These are phyloP conservation scores for Lepidurus arcticus DNA, from an alignment of 1,140 invertebrate genomes.

Conservation along the genomic window DNA sequence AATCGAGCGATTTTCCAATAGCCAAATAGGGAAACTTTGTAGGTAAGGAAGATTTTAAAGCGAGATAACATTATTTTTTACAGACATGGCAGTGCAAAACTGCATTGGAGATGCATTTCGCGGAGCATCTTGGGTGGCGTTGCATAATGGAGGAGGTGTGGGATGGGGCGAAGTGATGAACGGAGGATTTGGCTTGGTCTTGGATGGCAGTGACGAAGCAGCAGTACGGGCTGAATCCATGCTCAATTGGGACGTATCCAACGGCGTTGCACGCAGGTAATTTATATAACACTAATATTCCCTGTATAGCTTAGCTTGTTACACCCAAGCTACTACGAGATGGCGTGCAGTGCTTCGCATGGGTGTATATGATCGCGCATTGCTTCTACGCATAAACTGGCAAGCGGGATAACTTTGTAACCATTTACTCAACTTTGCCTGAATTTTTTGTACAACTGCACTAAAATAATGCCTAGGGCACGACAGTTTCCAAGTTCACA, in stretches of 20 bases:
- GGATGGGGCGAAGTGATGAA: constrained; percentile 68
- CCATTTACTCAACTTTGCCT: not conserved
- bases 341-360: too few species aligned
- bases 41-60: not conserved
- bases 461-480: not conserved
- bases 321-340: too few species aligned
- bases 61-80: constrained; percentile 27
- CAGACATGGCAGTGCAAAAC: constrained; percentile 65
- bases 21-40: not conserved
- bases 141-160: constrained; percentile 64
- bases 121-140: constrained; percentile 63
- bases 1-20: constrained; percentile 7
- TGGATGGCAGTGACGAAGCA: constrained; percentile 57
- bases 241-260: constrained; percentile 62
- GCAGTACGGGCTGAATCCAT: constrained; percentile 48
- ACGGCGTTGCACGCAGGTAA: constrained; percentile 52
- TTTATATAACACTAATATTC: not conserved
- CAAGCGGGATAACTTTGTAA: too few species aligned
- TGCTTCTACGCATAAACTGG: too few species aligned
- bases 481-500: too few species aligned
- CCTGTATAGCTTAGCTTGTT: not conserved
- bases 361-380: too few species aligned
- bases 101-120: constrained; percentile 60
- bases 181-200: constrained; percentile 61
- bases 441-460: not conserved